A percentile compares a stretch with the other conserved stretches of the same genome.
These are phyloP conservation scores for Fregetta grallaria DNA, from an alignment of 2,113 vertebrate species.

Conservation along the genomic window DNA sequence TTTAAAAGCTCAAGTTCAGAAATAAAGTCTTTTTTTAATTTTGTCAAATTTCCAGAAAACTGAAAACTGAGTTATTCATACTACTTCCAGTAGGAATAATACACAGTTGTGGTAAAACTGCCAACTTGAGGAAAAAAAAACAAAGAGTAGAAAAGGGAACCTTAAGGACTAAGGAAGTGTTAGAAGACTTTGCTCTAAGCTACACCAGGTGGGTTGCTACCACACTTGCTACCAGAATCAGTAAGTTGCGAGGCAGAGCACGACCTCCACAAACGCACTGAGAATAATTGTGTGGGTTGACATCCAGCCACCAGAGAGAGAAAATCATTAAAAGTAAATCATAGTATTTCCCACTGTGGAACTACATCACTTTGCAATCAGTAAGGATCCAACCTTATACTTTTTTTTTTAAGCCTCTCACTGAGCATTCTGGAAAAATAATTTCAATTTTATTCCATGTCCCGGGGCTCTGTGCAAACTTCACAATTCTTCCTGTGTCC, in stretches of 20 bases:
- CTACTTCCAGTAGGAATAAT: background rate
- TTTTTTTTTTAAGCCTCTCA: background rate
- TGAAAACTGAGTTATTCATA: background rate
- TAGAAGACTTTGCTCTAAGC: background rate
- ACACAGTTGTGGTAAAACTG: background rate
- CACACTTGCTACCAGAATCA: background rate
- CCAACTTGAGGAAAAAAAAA: background rate
- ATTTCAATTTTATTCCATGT: background rate
- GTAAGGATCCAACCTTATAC: background rate
- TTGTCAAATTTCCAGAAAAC: background rate
- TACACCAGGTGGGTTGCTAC: fast-evolving
- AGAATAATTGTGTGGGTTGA: background rate
- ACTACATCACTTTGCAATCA: background rate
- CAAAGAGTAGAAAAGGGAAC: background rate
- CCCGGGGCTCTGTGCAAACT: background rate
- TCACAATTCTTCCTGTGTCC: background rate
- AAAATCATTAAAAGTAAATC: background rate
- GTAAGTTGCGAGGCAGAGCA: background rate
- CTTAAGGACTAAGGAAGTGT: background rate
- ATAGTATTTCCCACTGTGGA: background rate
- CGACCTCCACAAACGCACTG: background rate
- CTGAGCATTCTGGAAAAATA: background rate
- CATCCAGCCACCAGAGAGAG: background rate
- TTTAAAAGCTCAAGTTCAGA: background rate
- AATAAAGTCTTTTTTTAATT: background rate